Conservation (phyloP, 2,888 invertebrate genomes). For the Callyntrura sp. region DNA sequence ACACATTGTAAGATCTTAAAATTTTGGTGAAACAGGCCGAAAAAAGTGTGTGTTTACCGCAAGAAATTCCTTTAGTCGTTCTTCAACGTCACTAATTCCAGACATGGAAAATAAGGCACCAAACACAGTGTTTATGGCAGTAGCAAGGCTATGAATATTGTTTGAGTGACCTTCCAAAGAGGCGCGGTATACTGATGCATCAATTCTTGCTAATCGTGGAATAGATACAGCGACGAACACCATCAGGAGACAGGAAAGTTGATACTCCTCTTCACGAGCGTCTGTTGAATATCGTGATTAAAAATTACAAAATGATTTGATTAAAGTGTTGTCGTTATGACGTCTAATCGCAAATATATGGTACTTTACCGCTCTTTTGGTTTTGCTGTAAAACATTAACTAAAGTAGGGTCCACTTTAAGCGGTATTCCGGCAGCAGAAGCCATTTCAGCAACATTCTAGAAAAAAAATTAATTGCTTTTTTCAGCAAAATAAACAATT, state of each 20-base stretch:
- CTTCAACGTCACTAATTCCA: conserved; percentile 98
- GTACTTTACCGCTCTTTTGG: conserved; percentile 89
- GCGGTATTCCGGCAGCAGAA: conserved; percentile 96
- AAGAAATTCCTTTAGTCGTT: conserved; percentile 97
- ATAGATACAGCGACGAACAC: conserved; percentile 99
- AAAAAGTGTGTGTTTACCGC: too few species aligned
- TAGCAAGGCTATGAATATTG: conserved; percentile 99
- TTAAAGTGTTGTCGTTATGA: too few species aligned
- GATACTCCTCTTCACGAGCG: conserved; percentile 96
- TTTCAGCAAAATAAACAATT: not conserved
- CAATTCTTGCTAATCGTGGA: conserved; percentile 96
- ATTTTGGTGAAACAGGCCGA: too few species aligned
- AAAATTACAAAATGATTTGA: too few species aligned
- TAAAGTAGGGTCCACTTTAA: conserved; percentile 98
- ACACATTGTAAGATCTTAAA: conserved; percentile 85
- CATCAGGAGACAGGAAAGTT: conserved; percentile 97
- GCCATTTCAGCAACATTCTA: conserved; percentile 99
- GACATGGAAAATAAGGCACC: conserved; percentile 98
- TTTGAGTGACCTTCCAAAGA: conserved; percentile 98
- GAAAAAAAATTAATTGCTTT: conserved; percentile 80
- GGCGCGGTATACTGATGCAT: conserved; percentile 95
- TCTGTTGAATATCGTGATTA: conserved; percentile 87
- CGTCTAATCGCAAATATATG: too few species aligned
- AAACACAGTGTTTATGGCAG: conserved; percentile 97
- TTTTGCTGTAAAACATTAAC: conserved; percentile 95